Conservation (phyloP, 2,888 invertebrate species). For the Dusona sp. region DNA sequence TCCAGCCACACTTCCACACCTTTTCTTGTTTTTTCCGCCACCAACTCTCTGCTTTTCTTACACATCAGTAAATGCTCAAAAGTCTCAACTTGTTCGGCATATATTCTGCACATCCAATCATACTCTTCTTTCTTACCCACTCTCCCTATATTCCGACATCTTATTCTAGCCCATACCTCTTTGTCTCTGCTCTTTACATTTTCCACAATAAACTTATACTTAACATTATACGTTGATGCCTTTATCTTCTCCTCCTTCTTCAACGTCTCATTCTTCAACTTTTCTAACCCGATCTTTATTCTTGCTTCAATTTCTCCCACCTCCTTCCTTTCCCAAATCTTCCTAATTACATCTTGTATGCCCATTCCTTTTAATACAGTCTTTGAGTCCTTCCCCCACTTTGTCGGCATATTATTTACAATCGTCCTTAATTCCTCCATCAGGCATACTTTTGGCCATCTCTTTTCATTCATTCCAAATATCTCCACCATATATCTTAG, state of each 20-base stretch:
- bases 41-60: constrained; percentile 8
- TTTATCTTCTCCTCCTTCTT: constrained; percentile 22
- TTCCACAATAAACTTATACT: constrained; percentile 27
- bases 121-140: constrained; percentile 27
- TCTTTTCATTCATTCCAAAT: constrained; percentile 10
- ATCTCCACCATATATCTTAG: constrained; percentile 1
- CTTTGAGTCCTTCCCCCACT: background rate
- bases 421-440: constrained; percentile 34
- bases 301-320: constrained; percentile 16
- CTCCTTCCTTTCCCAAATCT: constrained; percentile 25
- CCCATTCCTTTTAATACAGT: background rate
- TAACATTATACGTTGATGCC: constrained; percentile 22
- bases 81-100: background rate
- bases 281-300: constrained; percentile 15
- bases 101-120: constrained; percentile 19
- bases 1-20: constrained; percentile 9
- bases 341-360: background rate
- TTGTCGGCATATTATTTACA: constrained; percentile 4
- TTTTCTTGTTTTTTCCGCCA: constrained; percentile 9
- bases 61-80: constrained; percentile 23
- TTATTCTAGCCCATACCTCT: constrained; percentile 15
- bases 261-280: constrained; percentile 1
- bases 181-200: background rate
- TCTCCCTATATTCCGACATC: constrained; percentile 31
- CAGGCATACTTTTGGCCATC: constrained; percentile 17